Base-by-base conservation (phyloP, 92 coral and sea anemone species). In the Parazoanthus swiftii region DNA sequence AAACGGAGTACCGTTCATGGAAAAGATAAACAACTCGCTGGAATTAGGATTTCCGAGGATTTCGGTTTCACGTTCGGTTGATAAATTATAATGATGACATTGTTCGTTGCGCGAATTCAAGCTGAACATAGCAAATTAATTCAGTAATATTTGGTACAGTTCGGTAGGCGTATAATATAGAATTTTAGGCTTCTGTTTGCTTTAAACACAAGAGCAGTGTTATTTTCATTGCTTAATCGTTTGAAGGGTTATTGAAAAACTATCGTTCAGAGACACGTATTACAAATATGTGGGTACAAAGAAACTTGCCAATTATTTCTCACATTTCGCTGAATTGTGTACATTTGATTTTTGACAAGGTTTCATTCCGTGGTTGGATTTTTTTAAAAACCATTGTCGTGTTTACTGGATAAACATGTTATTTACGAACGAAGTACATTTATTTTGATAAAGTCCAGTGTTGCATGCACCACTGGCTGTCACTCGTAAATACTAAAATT, bases 131-230 rank as follows among this genome's bases (percentile, higher is more conserved):
- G 65, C 77, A 70, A 71, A 84, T 84, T 70, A 43, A 83, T 71
- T 84, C 79, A 84, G 79, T 84, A 46, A 11, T 26, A 66, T 58
- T 84, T 84, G 65, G 87, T 84, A 84, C 87, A 84, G 5, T 84
- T 84, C 79, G 8, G n/a, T 50, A 65, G 38, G 44, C 79, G 87
- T 84, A 38, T 38, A 46, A 36, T 72, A 72, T 70, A 73, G 79
- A 71, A 84, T 18, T 72, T 37, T 39, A 29, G 33, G 65, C 82
- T 71, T 84, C 46, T 84, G 44, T 84, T 71, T 43, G 44, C 79
- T 21, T 36, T 67, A 6, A 83, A 26, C 42, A 48, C 65, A 71
- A 70, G 58, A 48, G 63, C 42, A 73, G 39, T 71, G 21, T 44
- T 46, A n/a, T 48, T 18, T 68, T 68, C 33, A 48, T 42, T 72